These are phyloP conservation scores for Parapsyche elsis DNA, from an alignment of 1,140 invertebrate species.

Conservation along the genomic window DNA sequence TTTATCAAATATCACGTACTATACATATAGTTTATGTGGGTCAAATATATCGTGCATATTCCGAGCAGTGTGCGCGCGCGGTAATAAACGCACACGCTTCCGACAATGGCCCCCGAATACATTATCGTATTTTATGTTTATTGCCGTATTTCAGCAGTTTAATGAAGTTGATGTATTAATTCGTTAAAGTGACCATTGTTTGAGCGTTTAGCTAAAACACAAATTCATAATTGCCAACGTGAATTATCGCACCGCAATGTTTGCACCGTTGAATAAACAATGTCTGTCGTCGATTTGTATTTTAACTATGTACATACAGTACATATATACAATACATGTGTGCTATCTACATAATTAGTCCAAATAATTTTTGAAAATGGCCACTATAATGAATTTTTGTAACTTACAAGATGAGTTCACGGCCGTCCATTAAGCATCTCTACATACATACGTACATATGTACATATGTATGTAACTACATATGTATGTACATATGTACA, in stretches of 20 bases:
- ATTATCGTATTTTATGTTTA: conserved; percentile 13
- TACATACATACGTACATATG: too few species aligned
- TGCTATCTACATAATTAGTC: too few species aligned
- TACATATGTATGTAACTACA: too few species aligned
- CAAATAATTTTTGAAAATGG: too few species aligned
- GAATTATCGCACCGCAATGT: not conserved
- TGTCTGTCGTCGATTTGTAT: too few species aligned
- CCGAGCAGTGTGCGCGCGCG: not conserved
- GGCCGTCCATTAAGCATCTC: too few species aligned
- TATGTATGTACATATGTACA: too few species aligned
- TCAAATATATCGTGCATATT: not conserved
- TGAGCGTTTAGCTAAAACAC: not conserved
- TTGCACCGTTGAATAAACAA: too few species aligned
- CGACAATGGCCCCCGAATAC: not conserved
- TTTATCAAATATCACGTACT: not conserved
- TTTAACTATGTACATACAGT: too few species aligned
- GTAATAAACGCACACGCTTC: not conserved
- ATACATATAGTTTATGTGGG: not conserved
- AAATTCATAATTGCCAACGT: not conserved
- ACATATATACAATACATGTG: too few species aligned
- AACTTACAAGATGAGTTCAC: too few species aligned
- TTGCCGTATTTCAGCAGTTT: conserved; percentile 6
- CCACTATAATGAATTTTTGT: too few species aligned
- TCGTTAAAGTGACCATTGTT: conserved; percentile 16
- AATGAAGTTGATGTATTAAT: conserved; percentile 21